These are phyloP conservation scores for Ceyx melanurus DNA, from an alignment of 2,113 vertebrate species.

Conservation along the genomic window DNA sequence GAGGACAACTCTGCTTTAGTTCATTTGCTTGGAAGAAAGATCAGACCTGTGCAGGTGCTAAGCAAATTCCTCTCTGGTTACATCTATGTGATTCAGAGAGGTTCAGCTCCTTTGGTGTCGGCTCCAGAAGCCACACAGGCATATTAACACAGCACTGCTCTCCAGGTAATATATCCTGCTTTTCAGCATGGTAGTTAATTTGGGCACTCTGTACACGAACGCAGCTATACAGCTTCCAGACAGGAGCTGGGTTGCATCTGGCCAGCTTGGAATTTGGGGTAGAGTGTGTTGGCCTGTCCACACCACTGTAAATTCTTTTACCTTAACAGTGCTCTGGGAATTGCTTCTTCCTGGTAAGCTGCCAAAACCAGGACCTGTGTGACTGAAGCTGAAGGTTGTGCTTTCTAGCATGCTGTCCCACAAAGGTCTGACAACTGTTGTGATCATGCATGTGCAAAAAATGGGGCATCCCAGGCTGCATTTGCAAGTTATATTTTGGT, in stretches of 20 bases:
- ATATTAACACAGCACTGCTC: background rate
- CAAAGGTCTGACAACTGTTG: background rate
- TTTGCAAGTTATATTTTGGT: background rate
- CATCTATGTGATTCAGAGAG: background rate
- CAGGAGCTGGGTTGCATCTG: background rate
- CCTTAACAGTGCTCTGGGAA: background rate
- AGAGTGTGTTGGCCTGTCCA: background rate
- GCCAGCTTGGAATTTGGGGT: background rate
- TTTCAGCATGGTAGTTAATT: background rate
- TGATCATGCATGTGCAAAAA: background rate
- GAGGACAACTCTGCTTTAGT: background rate
- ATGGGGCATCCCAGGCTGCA: background rate
- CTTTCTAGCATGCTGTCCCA: background rate
- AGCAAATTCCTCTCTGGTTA: conserved; percentile 4
- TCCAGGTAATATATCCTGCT: background rate
- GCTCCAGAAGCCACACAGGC: background rate
- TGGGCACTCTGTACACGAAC: background rate
- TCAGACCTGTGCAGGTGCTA: conserved; percentile 32
- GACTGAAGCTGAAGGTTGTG: background rate
- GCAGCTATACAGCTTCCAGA: background rate
- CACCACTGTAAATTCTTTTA: background rate
- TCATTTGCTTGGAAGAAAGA: background rate
- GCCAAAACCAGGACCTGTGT: background rate
- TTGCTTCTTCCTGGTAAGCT: background rate
- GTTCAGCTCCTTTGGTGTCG: background rate